Evolutionary conservation across 2,888 invertebrate species (phyloP), one percentile per base, ranked within the genome.

Genomic region (Macrosoma leucophasiata): DNA sequence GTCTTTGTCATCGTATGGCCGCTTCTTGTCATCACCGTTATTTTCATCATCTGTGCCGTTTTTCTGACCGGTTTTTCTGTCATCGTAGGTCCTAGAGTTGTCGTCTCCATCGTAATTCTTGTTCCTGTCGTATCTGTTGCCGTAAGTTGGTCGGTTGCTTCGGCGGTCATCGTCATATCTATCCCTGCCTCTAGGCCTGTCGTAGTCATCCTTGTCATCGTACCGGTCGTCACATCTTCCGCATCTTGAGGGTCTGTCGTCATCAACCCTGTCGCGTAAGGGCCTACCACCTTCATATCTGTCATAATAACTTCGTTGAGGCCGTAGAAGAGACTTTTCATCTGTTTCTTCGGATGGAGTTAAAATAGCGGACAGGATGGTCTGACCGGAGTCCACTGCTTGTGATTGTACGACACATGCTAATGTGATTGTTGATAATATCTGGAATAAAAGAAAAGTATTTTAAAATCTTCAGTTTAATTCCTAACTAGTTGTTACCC

Each of bases 231-330:
- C 46, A 29, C 79, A 79, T 37, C 81, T 50, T 0, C 75, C 71
- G 32, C 81, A 77, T 33, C 71, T 48, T 3, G 50, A 41, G 6
- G 69, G 62, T 38, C 70, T 58, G 10, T 76, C 76, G 43, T 58
- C 58, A 11, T 62, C 61, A 34, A 62, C 35, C 30, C 77, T 56
- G n/a, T 71, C 76, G 39, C 68, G n/a, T n/a, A n/a, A 69, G 1
- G 74, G 76, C 23, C 72, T 55, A 0, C 57, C 52, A 3, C 55
- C 45, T 1, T 69, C 68, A 44, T 75, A 77, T 36, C 74, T 58
- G 13, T 68, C 71, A 32, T 81, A 78, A 48, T 79, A 82, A 35
- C 81, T 78, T 14, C 78, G 63, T 14, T 69, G 66, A 39, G 72
- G 73, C 0, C 82, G 55, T 6, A 57, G 66, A n/a, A 67, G 42